Evolutionary conservation across 1,140 invertebrate species (phyloP).

Genomic region (Drosophila guanche): DNA sequence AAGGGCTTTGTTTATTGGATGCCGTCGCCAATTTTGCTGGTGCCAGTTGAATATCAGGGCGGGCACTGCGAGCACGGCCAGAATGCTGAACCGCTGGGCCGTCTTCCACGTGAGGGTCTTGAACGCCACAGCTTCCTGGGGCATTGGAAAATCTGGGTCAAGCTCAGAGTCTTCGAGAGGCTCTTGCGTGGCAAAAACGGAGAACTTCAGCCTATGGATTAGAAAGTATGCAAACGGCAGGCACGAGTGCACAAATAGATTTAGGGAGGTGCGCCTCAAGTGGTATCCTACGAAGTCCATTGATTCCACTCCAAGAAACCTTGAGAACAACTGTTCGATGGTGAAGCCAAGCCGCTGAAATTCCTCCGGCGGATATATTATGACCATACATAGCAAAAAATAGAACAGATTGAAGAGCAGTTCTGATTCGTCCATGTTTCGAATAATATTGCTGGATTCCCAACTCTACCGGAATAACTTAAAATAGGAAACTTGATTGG

Average conservation of each 20-base stretch:
- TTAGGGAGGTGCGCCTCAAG: conserved; percentile 87
- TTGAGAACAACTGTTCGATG: conserved; percentile 87
- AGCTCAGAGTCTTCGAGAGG: conserved; percentile 75
- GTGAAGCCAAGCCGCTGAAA: conserved; percentile 90
- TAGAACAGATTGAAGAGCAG: conserved; percentile 88
- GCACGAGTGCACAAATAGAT: conserved; percentile 87
- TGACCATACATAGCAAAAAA: conserved; percentile 87
- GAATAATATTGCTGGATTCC: conserved; percentile 66
- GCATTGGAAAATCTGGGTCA: conserved; percentile 79
- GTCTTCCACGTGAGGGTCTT: conserved; percentile 83
- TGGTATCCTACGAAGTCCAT: conserved; percentile 89
- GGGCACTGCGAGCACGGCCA: conserved; percentile 75
- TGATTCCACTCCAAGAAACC: conserved; percentile 88
- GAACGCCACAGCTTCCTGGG: conserved; percentile 82
- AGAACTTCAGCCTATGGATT: conserved; percentile 84
- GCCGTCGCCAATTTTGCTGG: conserved; percentile 87
- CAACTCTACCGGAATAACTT: neutral
- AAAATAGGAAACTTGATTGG: too few species aligned
- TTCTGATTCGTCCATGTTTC: conserved; percentile 82
- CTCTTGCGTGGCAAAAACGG: conserved; percentile 82
- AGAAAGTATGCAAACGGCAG: conserved; percentile 89
- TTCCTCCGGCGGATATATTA: conserved; percentile 90
- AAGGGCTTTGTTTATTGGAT: conserved; percentile 90
- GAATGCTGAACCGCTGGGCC: conserved; percentile 82
- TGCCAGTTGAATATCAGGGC: conserved; percentile 87